These are phyloP conservation scores for Hippocampus mohnikei DNA, from an alignment of 2,113 vertebrate genomes.

Conservation along the genomic window DNA sequence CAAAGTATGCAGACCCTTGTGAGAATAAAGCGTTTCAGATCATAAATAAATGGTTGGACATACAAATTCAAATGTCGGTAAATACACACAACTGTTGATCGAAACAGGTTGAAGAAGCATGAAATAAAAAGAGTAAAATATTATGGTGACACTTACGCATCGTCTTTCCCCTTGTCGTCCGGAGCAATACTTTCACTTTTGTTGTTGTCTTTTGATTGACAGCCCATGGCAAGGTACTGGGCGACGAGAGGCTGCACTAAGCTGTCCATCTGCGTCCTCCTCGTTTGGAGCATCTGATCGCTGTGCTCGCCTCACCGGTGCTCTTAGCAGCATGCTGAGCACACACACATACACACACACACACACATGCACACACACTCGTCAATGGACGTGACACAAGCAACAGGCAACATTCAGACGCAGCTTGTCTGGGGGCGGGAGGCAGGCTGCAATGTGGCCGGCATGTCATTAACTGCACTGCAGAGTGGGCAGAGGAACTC, in stretches of 20 bases:
- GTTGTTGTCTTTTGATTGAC: constrained; percentile 61
- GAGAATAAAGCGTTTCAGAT: too few relatives aligned
- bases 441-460: constrained; percentile 42
- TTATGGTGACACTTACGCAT: constrained; percentile 58
- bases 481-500: constrained; percentile 14
- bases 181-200: constrained; percentile 51
- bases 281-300: constrained; percentile 63
- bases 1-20: not conserved
- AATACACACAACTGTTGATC: not conserved
- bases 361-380: constrained; percentile 37
- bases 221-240: constrained; percentile 75
- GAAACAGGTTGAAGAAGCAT: not conserved
- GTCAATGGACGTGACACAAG: constrained; percentile 56
- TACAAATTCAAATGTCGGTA: not conserved
- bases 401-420: constrained; percentile 43
- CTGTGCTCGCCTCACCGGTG: constrained; percentile 49
- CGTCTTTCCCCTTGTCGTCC: constrained; percentile 62
- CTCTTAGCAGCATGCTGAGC: constrained; percentile 56
- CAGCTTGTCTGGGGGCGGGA: constrained; percentile 59
- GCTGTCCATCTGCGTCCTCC: constrained; percentile 72
- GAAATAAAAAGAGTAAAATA: not conserved
- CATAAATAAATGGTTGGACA: not conserved
- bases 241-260: constrained; percentile 73
- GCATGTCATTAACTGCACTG: constrained; percentile 51
- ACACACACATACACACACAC: constrained; percentile 27